phyloP scores from a whole-genome alignment of 2,113 vertebrate genomes.

The Ceratotherium simum region DNA sequence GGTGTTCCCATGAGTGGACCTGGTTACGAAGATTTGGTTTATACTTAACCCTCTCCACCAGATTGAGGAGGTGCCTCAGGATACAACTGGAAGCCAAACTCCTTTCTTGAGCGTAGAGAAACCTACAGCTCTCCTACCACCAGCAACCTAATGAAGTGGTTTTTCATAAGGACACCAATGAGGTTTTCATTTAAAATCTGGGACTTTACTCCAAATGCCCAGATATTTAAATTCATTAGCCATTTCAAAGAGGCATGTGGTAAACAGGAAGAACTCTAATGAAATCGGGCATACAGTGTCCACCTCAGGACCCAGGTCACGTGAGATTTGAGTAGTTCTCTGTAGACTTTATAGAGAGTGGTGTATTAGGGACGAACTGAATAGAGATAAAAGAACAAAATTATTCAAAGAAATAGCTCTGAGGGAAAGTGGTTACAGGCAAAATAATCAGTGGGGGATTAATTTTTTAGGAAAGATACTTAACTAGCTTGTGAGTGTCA shows the following conservation, averaged over 20 bases:
- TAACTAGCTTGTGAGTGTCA: conserved; percentile 42
- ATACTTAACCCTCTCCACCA: background rate
- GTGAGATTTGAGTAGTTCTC: conserved; percentile 55
- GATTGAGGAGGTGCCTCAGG: background rate
- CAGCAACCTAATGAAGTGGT: background rate
- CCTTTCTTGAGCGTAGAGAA: conserved; percentile 38
- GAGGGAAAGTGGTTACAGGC: conserved; percentile 56
- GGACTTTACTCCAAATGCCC: conserved; percentile 58
- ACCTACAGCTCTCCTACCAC: background rate
- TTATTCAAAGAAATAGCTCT: conserved; percentile 61
- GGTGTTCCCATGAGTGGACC: background rate
- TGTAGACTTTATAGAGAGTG: background rate
- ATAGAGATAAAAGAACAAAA: conserved; percentile 61
- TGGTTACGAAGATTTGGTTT: conserved; percentile 20
- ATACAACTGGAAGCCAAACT: background rate
- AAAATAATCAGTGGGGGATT: conserved; percentile 36
- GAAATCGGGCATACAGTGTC: conserved; percentile 54
- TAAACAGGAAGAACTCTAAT: conserved; percentile 75
- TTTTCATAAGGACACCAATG: conserved; percentile 67
- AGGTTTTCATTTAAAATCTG: conserved; percentile 71
- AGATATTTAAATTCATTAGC: conserved; percentile 72
- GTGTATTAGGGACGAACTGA: conserved; percentile 60
- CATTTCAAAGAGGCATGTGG: conserved; percentile 62
- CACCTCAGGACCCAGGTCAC: conserved; percentile 68
- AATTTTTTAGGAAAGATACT: conserved; percentile 40